Conservation (phyloP, 2,888 invertebrate genomes). For the Lottia scabra region DNA sequence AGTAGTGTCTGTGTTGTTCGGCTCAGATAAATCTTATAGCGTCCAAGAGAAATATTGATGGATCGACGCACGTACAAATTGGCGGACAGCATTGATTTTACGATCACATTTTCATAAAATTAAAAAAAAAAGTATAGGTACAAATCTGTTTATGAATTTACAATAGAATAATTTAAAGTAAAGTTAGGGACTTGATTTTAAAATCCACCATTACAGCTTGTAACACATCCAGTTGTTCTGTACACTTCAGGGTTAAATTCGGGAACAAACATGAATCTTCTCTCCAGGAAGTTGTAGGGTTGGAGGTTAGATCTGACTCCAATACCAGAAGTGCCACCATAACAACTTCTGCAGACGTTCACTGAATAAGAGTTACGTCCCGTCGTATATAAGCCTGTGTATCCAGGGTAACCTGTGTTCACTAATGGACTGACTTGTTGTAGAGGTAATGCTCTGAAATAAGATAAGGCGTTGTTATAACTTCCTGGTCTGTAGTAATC, state of each 20-base stretch:
- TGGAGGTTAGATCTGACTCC: not conserved
- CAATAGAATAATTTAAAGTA: no score
- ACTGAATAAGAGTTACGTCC: not conserved
- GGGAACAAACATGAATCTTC: not conserved
- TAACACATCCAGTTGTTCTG: not conserved
- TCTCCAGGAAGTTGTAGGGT: not conserved
- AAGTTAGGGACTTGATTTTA: no score
- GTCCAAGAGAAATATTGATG: no score
- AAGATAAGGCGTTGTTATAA: not conserved
- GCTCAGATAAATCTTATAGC: no score
- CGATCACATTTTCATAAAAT: no score
- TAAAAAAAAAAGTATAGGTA: no score
- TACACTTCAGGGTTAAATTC: not conserved
- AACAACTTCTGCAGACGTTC: not conserved
- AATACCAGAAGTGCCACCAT: not conserved
- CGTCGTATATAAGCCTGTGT: not conserved
- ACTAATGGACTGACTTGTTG: not conserved
- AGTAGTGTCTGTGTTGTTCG: no score
- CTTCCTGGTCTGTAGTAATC: not conserved
- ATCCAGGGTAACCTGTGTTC: not conserved
- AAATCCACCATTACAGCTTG: not conserved
- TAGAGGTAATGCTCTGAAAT: not conserved
- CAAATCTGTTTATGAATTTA: no score
- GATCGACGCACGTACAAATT: no score
- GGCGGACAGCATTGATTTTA: no score